Evolutionary conservation across 2,888 invertebrate genomes (phyloP), one percentile per base, ranked within the genome.

Genomic region (Pammene aurita): DNA sequence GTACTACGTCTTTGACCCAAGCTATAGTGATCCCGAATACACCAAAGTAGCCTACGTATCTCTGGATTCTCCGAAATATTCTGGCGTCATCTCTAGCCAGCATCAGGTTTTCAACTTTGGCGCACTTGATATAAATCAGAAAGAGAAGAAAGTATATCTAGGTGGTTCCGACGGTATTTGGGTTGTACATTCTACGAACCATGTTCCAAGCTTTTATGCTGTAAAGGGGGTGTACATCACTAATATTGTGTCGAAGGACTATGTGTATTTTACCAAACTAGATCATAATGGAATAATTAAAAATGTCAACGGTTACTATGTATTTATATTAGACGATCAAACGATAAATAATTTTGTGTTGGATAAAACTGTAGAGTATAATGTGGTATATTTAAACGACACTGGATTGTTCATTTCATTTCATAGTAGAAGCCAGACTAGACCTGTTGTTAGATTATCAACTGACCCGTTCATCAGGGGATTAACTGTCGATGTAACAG

Each of bases 51-150:
- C 84, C 0, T 91, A 85, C 65, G 80, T 89, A 0, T 80, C 80
- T 71, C 71, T 92, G 26, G 85, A 86, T 5, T 67, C 78, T 13
- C 79, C 78, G 0, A 73, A 66, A 0, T 71, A 75, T 14, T 62
- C 70, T 5, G 85, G 85, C 0, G 74, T 86, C 1, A 79, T 90
- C 10, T 72, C 74, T 4, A 81, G 82, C 6, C 78, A 75, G 1
- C n/a, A n/a, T 2, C 14, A 79, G 86, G 7, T 5, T 1, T 62
- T 41, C 57, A 91, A 92, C 71, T 88, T 92, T 34, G 86, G 85
- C 0, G 83, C 86, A 1, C 90, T 92, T 46, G 89, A 86, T 70
- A 81, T 92, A 0, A 89, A 91, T 68, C 90, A 91, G 73, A 80
- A 79, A 0, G 88, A 86, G 18, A 78, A 77, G 0, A 54, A 54